Conservation (phyloP, 1,140 invertebrate genomes). For the Zaprionus camerounensis region DNA sequence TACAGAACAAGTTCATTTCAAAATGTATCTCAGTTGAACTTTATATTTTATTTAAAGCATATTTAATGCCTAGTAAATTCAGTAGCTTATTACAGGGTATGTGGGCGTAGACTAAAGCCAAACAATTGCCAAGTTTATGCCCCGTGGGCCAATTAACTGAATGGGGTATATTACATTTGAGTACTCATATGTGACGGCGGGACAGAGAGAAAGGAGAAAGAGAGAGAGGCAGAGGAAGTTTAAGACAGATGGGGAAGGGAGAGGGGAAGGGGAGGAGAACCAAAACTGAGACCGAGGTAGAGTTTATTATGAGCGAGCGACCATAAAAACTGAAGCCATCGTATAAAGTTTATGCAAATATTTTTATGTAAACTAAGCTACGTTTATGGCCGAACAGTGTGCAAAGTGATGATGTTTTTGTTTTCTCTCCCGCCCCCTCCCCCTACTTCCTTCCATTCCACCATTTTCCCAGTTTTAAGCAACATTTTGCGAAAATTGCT, state of each 20-base stretch:
- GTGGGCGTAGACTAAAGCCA: not conserved
- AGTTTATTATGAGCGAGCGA: constrained; percentile 17
- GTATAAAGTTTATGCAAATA: constrained; percentile 30
- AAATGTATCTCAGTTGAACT: too few relatives aligned
- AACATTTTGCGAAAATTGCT: not conserved
- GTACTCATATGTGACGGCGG: constrained; percentile 1
- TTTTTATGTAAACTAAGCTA: constrained; percentile 17
- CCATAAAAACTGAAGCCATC: constrained; percentile 26
- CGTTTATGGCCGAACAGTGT: constrained; percentile 1
- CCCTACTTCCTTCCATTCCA: not conserved
- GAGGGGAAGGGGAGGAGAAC: not conserved
- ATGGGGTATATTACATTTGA: constrained; percentile 13
- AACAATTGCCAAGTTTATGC: not conserved
- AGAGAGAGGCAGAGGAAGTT: not conserved
- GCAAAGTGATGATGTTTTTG: constrained; percentile 6
- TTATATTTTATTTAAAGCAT: not conserved
- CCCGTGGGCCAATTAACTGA: constrained; percentile 9
- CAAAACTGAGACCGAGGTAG: constrained; percentile 2
- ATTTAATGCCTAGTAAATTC: not conserved
- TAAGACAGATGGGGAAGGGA: too few relatives aligned
- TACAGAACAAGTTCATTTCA: too few relatives aligned
- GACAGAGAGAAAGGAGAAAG: not conserved
- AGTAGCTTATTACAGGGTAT: not conserved
- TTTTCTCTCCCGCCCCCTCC: not conserved
- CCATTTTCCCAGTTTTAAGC: not conserved